Base-by-base conservation (phyloP, 2,797 vertebrate genomes). In the Gambelia wislizenii region DNA sequence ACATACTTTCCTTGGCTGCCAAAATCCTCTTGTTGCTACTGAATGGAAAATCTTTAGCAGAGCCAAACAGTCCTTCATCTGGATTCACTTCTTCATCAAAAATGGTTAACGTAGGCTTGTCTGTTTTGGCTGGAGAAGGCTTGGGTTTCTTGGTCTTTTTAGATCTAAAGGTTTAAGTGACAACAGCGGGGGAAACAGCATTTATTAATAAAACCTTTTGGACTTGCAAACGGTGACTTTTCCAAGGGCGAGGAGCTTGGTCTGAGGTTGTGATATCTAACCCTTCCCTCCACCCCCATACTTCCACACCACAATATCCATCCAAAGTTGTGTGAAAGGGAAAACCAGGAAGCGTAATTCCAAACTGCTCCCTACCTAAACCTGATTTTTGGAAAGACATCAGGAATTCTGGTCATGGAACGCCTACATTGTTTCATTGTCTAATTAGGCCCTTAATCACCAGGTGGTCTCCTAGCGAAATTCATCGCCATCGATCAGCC, bases 71-170 rank as follows among this genome's bases (percentile, higher is more conserved):
- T 22, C 91, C 97, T 77, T 96, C 94, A 0, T 97, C 95, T 13
- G 95, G 89, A 93, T 97, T 96, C 0, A 87, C 86, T 81, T 97
- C 97, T 36, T 97, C 97, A 78, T 97, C 97, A 93, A 98, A 98
- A 94, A 98, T 94, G 47, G 93, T 96, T 87, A 96, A 92, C 84
- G 95, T 95, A 44, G 94, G 89, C 0, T 94, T 96, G 18, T 91
- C 84, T 76, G 95, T 87, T 75, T 88, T 94, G 27, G 22, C 4
- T 91, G 89, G 84, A 86, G 89, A 4, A 64, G n/a, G 36, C 0
- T 72, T 82, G 87, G 61, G 78, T 67, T 96, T 96, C 94, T 97
- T 97, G 85, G 91, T 6, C 88, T 97, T 97, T 95, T 96, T 97
- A 87, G 96, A 96, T 93, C 96, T 97, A 91, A 88, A 91, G 93